Evolutionary conservation across 2,888 invertebrate genomes (phyloP).

Genomic region (Branchellion lobata): DNA sequence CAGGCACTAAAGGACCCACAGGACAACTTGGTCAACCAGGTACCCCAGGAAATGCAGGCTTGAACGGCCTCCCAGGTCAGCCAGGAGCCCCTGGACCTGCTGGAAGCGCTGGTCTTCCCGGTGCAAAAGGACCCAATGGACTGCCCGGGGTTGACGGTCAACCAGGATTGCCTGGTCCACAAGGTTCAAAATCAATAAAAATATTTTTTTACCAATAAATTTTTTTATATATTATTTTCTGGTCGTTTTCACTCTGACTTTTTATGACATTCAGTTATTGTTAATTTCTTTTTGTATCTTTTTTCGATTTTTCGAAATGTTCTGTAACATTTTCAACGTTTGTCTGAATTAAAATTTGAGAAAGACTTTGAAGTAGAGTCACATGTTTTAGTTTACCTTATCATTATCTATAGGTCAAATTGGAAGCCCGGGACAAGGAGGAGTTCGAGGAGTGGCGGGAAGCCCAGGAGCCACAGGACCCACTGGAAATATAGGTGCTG

Average conservation of each 20-base stretch:
- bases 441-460: background rate
- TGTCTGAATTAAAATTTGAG: no score
- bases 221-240: no score
- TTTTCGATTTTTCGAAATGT: background rate
- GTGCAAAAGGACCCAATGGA: constrained; percentile 19
- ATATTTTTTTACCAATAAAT: no score
- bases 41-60: constrained; percentile 8
- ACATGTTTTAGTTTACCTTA: background rate
- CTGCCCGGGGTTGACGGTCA: constrained; percentile 12
- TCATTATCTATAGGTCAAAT: constrained; percentile 25
- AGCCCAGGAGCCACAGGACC: constrained; percentile 13
- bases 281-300: background rate
- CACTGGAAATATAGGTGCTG: constrained; percentile 62
- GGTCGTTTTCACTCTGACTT: no score
- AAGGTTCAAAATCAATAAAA: background rate
- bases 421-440: constrained; percentile 37
- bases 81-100: constrained; percentile 33
- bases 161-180: constrained; percentile 19
- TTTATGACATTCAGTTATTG: no score
- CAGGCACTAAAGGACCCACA: constrained; percentile 35
- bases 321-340: background rate
- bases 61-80: background rate
- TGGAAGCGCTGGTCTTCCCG: constrained; percentile 41
- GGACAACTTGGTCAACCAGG: constrained; percentile 36
- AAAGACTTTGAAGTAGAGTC: no score